phyloP scores from a whole-genome alignment of 1,140 invertebrate species.

The Eumaeus atala region DNA sequence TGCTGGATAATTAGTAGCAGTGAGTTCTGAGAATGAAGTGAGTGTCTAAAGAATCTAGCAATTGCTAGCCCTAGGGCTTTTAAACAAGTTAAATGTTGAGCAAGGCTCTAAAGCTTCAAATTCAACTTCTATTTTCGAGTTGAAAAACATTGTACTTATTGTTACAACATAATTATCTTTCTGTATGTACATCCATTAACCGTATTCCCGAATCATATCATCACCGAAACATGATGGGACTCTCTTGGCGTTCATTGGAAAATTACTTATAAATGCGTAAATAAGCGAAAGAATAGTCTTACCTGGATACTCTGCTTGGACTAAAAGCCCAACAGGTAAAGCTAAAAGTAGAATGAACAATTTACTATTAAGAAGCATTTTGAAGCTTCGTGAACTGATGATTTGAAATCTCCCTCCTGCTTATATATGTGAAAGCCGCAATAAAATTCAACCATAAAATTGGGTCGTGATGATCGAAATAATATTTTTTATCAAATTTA shows the following conservation, averaged over 20 bases:
- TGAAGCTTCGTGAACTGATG: constrained; percentile 20
- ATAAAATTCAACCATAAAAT: constrained; percentile 16
- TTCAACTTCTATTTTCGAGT: no score
- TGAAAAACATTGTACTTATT: no score
- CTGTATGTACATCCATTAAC: neutral
- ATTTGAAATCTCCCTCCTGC: neutral
- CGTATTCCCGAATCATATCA: no score
- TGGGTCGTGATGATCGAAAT: constrained; percentile 25
- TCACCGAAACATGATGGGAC: no score
- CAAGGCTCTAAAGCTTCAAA: no score
- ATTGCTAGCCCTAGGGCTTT: no score
- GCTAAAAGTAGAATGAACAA: constrained; percentile 22
- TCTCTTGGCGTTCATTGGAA: no score
- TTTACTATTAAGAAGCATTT: constrained; percentile 24
- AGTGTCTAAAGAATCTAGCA: no score
- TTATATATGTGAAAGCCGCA: constrained; percentile 28
- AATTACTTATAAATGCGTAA: neutral
- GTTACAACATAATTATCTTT: no score
- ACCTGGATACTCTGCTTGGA: neutral
- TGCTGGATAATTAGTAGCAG: no score
- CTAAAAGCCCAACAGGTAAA: constrained; percentile 18
- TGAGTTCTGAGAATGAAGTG: no score
- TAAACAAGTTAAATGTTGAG: no score
- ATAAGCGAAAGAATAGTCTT: neutral
- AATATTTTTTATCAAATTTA: constrained; percentile 15